A percentile compares a stretch with the other conserved stretches of the same genome.
Evolutionary conservation across 2,797 vertebrate species (phyloP).

Genomic region (Ataeniobius toweri): DNA sequence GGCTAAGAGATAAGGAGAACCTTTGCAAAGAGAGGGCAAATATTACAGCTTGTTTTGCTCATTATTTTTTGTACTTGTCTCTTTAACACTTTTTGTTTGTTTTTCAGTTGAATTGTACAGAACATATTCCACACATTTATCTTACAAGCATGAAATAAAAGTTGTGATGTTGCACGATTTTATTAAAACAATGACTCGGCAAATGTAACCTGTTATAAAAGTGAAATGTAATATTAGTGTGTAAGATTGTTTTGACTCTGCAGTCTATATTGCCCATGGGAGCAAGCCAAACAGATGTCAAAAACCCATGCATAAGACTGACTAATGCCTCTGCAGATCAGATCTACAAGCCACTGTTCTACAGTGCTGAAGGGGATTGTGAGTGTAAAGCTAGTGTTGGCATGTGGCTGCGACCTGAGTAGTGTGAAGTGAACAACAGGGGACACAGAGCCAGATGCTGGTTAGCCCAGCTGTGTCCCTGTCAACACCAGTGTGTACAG

Average conservation of each 20-base stretch:
- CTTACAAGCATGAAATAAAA: neutral
- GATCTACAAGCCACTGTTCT: neutral
- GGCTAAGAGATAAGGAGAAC: too few relatives aligned
- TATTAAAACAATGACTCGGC: neutral
- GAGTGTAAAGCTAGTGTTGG: neutral
- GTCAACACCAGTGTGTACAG: constrained; percentile 35
- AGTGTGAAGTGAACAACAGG: constrained; percentile 34
- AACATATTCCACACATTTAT: neutral
- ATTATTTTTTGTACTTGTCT: neutral
- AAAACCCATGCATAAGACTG: neutral
- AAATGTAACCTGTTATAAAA: neutral
- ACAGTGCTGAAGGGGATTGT: neutral
- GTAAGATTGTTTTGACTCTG: neutral
- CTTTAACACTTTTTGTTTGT: neutral
- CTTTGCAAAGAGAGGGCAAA: too few relatives aligned
- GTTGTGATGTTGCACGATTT: neutral
- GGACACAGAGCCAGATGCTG: constrained; percentile 40
- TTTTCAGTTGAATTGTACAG: neutral
- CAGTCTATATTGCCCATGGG: neutral
- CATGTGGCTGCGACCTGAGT: constrained; percentile 12
- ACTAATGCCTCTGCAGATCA: neutral
- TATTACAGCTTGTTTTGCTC: neutral
- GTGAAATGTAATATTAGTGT: neutral
- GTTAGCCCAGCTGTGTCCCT: constrained; percentile 25
- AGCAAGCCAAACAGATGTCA: neutral